These are phyloP conservation scores for Callipepla squamata DNA, from an alignment of 2,113 vertebrate species.

Conservation along the genomic window DNA sequence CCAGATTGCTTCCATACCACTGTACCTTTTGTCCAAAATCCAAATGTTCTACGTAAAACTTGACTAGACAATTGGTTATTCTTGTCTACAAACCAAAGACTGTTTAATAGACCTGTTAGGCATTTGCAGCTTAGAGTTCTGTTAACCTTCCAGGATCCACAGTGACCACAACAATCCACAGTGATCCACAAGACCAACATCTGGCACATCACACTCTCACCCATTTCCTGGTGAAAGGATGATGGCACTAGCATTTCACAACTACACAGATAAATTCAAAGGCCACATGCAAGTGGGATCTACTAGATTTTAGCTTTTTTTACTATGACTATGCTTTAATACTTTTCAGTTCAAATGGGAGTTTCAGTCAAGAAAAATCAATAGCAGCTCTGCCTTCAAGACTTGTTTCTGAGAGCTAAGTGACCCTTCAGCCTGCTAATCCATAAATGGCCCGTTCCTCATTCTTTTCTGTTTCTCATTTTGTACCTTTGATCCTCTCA, in stretches of 20 bases:
- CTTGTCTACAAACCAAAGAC: background rate
- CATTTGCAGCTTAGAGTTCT: background rate
- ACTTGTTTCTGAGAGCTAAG: slow-evolving; percentile 6
- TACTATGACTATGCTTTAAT: background rate
- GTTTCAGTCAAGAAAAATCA: slow-evolving; percentile 21
- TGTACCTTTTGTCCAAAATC: background rate
- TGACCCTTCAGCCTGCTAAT: background rate
- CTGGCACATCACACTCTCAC: accelerated
- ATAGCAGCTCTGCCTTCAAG: slow-evolving; percentile 24
- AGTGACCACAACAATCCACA: no score
- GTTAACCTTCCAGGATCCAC: background rate
- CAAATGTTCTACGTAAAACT: background rate
- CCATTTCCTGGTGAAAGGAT: background rate
- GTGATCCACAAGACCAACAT: background rate
- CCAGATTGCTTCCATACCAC: background rate
- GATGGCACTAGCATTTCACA: background rate
- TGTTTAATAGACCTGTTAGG: background rate
- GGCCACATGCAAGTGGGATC: background rate
- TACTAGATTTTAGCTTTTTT: background rate
- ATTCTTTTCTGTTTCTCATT: slow-evolving; percentile 9
- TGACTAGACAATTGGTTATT: no score
- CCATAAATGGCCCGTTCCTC: background rate
- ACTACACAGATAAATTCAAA: background rate
- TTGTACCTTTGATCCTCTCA: slow-evolving; percentile 14
- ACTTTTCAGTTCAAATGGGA: slow-evolving; percentile 25